A percentile compares a stretch with the other conserved stretches of the same genome.
phyloP scores from a whole-genome alignment of 2,888 invertebrate species.

The Andrena chrysosceles region DNA sequence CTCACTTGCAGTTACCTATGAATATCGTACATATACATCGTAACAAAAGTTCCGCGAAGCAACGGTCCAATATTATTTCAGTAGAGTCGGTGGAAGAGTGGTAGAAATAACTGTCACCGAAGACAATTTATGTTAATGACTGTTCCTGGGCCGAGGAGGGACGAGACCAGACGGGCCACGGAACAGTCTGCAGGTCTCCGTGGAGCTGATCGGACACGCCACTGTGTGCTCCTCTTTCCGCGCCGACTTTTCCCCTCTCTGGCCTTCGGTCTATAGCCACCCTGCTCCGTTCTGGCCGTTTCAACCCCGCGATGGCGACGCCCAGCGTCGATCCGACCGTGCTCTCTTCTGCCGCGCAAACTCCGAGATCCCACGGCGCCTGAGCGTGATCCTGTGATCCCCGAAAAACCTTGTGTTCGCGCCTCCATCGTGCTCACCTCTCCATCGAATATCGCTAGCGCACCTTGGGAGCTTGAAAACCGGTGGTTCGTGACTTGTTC shows the following conservation, averaged over 20 bases:
- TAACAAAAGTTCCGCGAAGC: constrained; percentile 8
- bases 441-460: background rate
- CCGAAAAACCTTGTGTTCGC: constrained; percentile 23
- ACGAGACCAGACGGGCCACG: constrained; percentile 64
- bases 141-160: constrained; percentile 78
- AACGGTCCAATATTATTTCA: constrained; percentile 55
- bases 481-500: background rate
- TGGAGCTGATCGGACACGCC: constrained; percentile 78
- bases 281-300: constrained; percentile 57
- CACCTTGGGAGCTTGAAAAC: background rate
- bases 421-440: background rate
- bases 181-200: constrained; percentile 82
- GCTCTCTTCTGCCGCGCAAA: constrained; percentile 76
- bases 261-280: constrained; percentile 57
- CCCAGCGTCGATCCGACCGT: constrained; percentile 77
- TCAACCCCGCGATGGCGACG: constrained; percentile 82
- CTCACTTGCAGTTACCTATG: no score
- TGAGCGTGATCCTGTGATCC: constrained; percentile 29
- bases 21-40: background rate
- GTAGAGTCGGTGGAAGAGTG: constrained; percentile 66
- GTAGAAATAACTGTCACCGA: constrained; percentile 86
- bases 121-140: constrained; percentile 87
- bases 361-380: constrained; percentile 72
- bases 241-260: constrained; percentile 26
- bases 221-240: constrained; percentile 19